Percentiles rank a stretch among this genome's conserved stretches.
These are phyloP conservation scores for Autographa gamma DNA, from an alignment of 2,888 invertebrate genomes.

Conservation along the genomic window DNA sequence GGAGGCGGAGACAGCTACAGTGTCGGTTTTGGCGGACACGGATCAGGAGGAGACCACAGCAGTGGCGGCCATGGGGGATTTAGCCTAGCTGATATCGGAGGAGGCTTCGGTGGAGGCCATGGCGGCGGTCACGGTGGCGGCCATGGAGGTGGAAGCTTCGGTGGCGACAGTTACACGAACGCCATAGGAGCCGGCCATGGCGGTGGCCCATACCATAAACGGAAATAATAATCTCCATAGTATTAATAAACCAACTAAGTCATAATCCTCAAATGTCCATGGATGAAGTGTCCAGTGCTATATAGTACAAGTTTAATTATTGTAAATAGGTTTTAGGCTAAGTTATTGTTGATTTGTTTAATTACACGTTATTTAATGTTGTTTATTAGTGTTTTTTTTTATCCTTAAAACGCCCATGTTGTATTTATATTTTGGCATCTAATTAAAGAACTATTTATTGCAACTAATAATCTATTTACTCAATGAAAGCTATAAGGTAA, in stretches of 20 bases:
- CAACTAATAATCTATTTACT: no score
- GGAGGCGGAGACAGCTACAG: constrained; percentile 53
- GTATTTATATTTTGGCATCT: background rate
- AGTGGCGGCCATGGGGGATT: background rate
- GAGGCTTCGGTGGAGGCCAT: constrained; percentile 54
- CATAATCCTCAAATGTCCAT: constrained; percentile 70
- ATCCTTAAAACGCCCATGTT: background rate
- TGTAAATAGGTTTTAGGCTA: constrained; percentile 78
- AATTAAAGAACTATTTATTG: no score
- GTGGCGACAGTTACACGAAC: constrained; percentile 82
- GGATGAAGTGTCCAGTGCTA: constrained; percentile 63
- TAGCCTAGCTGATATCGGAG: background rate
- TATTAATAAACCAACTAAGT: constrained; percentile 78
- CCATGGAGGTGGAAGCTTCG: constrained; percentile 65
- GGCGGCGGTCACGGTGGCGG: constrained; percentile 68
- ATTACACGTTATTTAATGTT: constrained; percentile 70
- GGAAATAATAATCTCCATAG: constrained; percentile 63
- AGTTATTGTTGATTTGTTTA: constrained; percentile 79
- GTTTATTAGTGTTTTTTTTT: constrained; percentile 29
- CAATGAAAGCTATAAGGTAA: no score
- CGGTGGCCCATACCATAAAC: constrained; percentile 83
- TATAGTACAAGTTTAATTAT: constrained; percentile 70
- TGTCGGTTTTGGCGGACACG: constrained; percentile 43
- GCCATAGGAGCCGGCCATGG: constrained; percentile 83
- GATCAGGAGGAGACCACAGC: constrained; percentile 59